phyloP scores from a whole-genome alignment of 92 coral and sea anemone genomes.

The Diadumene lineata region DNA sequence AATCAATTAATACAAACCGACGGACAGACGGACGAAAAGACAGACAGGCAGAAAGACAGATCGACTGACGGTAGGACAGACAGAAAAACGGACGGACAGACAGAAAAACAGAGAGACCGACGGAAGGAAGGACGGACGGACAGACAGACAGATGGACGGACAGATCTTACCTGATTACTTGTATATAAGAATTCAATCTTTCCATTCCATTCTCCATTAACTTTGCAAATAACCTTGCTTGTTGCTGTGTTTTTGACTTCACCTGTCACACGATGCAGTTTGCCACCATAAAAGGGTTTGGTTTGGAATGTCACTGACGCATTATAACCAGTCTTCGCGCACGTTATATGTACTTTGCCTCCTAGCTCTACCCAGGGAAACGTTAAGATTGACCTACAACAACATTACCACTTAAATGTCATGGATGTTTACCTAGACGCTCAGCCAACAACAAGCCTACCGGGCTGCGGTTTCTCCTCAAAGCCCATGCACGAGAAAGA shows the following conservation, averaged over 20 bases:
- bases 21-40: too few relatives aligned
- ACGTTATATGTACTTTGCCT: conserved; percentile 87
- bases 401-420: too few relatives aligned
- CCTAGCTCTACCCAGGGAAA: conserved; percentile 98
- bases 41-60: too few relatives aligned
- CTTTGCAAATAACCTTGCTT: conserved; percentile 83
- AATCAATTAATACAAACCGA: too few relatives aligned
- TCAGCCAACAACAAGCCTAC: too few relatives aligned
- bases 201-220: conserved; percentile 96
- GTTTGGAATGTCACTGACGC: conserved; percentile 96
- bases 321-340: conserved; percentile 89
- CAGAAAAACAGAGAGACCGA: not conserved
- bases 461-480: too few relatives aligned
- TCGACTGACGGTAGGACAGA: too few relatives aligned
- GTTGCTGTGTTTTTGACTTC: conserved; percentile 91
- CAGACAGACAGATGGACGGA: too few relatives aligned
- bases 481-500: too few relatives aligned
- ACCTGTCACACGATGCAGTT: conserved; percentile 89
- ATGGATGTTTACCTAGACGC: too few relatives aligned
- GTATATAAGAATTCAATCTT: conserved; percentile 76
- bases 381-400: conserved; percentile 94
- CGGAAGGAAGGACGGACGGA: too few relatives aligned
- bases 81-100: too few relatives aligned
- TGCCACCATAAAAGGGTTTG: conserved; percentile 96
- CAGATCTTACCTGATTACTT: conserved; percentile 66